phyloP scores from a whole-genome alignment of 35 echinoderm and acorn worm species.

The Anneissia japonica region DNA sequence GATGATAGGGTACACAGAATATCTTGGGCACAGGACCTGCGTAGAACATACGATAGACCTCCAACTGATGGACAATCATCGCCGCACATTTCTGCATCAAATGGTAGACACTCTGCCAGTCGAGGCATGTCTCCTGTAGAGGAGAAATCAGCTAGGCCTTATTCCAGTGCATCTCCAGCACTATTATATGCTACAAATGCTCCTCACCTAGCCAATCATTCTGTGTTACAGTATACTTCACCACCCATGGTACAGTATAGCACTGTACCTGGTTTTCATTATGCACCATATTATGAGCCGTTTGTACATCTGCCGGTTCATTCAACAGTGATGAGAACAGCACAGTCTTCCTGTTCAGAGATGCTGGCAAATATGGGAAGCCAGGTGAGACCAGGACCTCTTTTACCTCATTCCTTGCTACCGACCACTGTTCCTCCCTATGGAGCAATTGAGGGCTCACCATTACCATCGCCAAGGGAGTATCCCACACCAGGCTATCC shows the following conservation, averaged over 20 bases:
- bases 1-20: neutral
- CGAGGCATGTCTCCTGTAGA: neutral
- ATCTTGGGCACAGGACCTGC: neutral
- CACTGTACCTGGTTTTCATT: neutral
- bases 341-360: neutral
- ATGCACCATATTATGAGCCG: neutral
- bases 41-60: neutral
- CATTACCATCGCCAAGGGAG: neutral
- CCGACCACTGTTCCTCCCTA: neutral
- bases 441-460: neutral
- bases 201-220: neutral
- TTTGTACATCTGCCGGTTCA: neutral
- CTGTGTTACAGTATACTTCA: neutral
- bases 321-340: neutral
- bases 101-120: neutral
- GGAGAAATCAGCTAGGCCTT: neutral
- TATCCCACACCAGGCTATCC: neutral
- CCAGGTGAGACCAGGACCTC: neutral
- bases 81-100: neutral
- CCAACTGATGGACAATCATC: neutral
- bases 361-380: conserved; percentile 11
- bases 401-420: conserved; percentile 1
- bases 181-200: neutral
- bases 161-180: neutral
- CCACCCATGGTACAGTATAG: neutral